phyloP scores from a whole-genome alignment of 2,888 invertebrate species.

The Chaetoderma sp. region DNA sequence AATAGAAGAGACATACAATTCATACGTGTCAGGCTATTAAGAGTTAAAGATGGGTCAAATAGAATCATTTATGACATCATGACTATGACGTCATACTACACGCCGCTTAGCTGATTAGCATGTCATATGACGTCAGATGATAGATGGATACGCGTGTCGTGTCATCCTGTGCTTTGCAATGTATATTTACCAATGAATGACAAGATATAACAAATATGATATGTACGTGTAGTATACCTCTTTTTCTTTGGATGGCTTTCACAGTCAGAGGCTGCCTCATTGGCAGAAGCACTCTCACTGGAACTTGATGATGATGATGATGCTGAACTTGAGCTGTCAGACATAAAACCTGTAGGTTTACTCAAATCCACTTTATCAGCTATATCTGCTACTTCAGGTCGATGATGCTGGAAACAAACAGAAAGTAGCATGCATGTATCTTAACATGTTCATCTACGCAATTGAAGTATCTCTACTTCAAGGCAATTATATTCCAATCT shows the following conservation, averaged over 20 bases:
- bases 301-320: constrained; percentile 81
- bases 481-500: no score
- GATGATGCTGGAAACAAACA: constrained; percentile 41
- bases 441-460: no score
- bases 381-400: constrained; percentile 66
- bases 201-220: background rate
- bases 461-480: no score
- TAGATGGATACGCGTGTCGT: no score
- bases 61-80: no score
- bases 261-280: constrained; percentile 21
- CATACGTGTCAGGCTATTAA: no score
- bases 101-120: no score
- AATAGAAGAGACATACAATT: no score
- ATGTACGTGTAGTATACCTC: background rate
- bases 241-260: background rate
- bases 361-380: constrained; percentile 83
- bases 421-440: background rate
- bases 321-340: constrained; percentile 89
- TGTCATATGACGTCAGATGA: no score
- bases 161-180: background rate
- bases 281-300: constrained; percentile 40
- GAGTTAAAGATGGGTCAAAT: no score
- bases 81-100: no score
- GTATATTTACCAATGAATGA: background rate
- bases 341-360: constrained; percentile 89